phyloP scores from a whole-genome alignment of 37 sponge, comb jelly and placozoan genomes.

The Amphimedon queenslandica region DNA sequence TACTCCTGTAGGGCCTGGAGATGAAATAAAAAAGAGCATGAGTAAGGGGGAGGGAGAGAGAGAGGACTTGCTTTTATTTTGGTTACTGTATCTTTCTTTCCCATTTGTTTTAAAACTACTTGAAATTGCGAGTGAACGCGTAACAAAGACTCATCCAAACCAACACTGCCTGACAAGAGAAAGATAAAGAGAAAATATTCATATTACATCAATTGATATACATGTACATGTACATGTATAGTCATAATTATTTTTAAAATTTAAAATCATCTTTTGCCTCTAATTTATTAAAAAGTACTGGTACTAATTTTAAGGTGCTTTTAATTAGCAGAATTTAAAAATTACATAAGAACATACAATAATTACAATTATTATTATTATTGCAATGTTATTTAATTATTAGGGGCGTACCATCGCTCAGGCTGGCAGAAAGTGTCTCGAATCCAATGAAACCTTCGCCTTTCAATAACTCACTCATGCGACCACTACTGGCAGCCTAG shows the following conservation, averaged over 20 bases:
- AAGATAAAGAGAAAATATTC: neutral
- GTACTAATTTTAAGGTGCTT: too few species aligned
- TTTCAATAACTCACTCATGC: constrained; percentile 45
- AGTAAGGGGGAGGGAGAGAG: neutral
- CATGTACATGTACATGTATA: too few species aligned
- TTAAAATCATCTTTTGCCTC: too few species aligned
- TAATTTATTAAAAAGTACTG: too few species aligned
- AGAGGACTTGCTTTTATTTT: constrained; percentile 45
- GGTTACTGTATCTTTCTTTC: constrained; percentile 59
- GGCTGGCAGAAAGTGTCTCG: constrained; percentile 39
- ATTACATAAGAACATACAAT: too few species aligned
- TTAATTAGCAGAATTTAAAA: too few species aligned
- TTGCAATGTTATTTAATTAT: neutral
- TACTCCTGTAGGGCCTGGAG: constrained; percentile 63
- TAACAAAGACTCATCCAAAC: too few species aligned
- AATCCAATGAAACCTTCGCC: constrained; percentile 58
- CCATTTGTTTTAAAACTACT: constrained; percentile 59
- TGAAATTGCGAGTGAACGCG: too few species aligned
- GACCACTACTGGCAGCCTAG: constrained; percentile 64
- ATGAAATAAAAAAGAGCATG: neutral
- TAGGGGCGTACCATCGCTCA: neutral
- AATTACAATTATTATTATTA: too few species aligned
- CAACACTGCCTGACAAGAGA: too few species aligned
- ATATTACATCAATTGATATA: too few species aligned
- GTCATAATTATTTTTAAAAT: too few species aligned